These are phyloP conservation scores for Toxotes jaculatrix DNA, from an alignment of 2,113 vertebrate species.

Conservation along the genomic window DNA sequence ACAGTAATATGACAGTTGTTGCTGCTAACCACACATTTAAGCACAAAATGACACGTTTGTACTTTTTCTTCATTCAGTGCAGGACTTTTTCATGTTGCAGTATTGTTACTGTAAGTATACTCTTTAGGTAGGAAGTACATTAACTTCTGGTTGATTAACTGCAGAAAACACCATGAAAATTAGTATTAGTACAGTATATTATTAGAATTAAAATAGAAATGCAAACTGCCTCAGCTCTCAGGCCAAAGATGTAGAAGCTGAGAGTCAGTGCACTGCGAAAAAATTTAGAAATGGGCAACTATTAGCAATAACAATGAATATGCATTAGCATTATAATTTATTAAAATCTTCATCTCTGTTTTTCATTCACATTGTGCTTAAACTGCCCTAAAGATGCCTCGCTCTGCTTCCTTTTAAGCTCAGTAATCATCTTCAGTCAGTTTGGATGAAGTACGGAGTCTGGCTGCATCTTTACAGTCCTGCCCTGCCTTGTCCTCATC, in stretches of 20 bases:
- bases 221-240: not conserved
- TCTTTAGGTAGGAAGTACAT: not conserved
- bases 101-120: no score
- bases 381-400: not conserved
- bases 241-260: not conserved
- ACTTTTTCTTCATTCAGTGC: no score
- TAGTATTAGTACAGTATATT: not conserved
- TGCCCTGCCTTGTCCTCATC: conserved; percentile 45
- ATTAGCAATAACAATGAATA: not conserved
- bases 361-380: no score
- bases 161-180: not conserved
- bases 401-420: not conserved
- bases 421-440: conserved; percentile 14
- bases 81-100: no score
- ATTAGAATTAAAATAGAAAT: not conserved
- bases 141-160: not conserved
- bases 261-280: no score
- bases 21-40: no score
- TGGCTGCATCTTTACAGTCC: conserved; percentile 26
- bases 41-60: no score
- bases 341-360: no score
- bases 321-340: not conserved
- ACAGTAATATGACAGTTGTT: no score
- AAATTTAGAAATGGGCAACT: no score
- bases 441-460: not conserved